Evolutionary conservation across 2,888 invertebrate species (phyloP), one percentile per base, ranked within the genome.

Genomic region (Acrocera orbiculus): DNA sequence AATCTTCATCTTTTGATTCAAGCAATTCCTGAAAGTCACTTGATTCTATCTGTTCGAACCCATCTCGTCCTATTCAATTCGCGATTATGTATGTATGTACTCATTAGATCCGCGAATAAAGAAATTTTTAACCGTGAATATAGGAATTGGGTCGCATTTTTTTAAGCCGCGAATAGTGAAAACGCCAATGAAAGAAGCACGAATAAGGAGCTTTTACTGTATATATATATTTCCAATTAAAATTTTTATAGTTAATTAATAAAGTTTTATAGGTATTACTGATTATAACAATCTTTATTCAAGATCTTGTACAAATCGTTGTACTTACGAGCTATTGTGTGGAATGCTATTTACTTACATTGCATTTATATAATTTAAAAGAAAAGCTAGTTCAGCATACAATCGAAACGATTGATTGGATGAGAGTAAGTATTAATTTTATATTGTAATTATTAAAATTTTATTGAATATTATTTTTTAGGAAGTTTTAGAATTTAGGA

Each of bases 281-380:
- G 36, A 67, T 80, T 17, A 51, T 72, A 25, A 73, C 76, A 42
- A 77, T 81, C 8, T 53, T 80, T 38, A 73, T 74, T 56, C 82
- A 83, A 50, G 82, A 85, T 52, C 71, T 80, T 57, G 73, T 83
- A 34, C 81, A 83, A 57, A 77, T 79, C n/a, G 76, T 81, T 4
- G 71, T 83, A 33, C 70, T 83, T 42, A 76, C 78, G 19, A 82
- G 78, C 54, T 85, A 83, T 54, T 81, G 81, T 46, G 65, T 85
- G 15, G 82, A 85, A 61, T 80, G 78, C 30, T 79, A 82, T 53
- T 60, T 85, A 35, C 53, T 85, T 41, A 73, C 75, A 39, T 73
- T 76, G 1, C 81, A 81, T 50, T 64, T 83, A 30, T 67, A 72
- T 47, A 77, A 78, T 48, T 58, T 83, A 16, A 70, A 71, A 44